A percentile compares a stretch with the other conserved stretches of the same genome.
phyloP scores from a whole-genome alignment of 2,797 vertebrate species.

The Sorex maritimensis region DNA sequence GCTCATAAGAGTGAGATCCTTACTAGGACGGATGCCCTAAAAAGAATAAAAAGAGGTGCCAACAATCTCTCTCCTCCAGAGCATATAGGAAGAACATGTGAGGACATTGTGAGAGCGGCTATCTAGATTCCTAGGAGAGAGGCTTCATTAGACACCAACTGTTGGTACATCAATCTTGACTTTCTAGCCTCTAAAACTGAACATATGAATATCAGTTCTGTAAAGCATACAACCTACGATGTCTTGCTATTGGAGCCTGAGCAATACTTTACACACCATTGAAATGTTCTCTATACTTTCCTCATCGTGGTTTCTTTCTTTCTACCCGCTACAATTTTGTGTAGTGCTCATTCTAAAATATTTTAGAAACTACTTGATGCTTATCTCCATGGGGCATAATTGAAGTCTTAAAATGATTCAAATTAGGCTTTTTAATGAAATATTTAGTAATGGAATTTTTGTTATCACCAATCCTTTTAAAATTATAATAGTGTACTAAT shows the following conservation, averaged over 20 bases:
- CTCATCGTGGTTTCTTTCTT: background rate
- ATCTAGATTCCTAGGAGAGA: background rate
- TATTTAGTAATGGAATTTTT: slow-evolving; percentile 78
- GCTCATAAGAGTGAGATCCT: background rate
- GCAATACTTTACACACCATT: background rate
- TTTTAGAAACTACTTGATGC: slow-evolving; percentile 43
- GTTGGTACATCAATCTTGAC: background rate
- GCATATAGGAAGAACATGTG: background rate
- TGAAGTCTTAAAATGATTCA: slow-evolving; percentile 74
- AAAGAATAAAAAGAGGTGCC: background rate
- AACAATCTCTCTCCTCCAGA: background rate
- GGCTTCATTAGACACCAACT: background rate
- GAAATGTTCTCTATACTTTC: background rate
- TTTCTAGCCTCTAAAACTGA: background rate
- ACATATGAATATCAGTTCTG: background rate
- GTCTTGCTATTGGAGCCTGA: background rate
- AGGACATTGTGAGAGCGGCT: background rate
- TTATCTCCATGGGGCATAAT: slow-evolving; percentile 56
- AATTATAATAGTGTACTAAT: slow-evolving; percentile 64
- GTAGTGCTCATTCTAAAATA: background rate
- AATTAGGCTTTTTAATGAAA: slow-evolving; percentile 76
- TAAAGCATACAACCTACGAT: background rate
- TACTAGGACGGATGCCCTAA: background rate
- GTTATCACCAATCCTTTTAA: slow-evolving; percentile 66
- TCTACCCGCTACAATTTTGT: background rate